A percentile compares a stretch with the other conserved stretches of the same genome.
phyloP scores from a whole-genome alignment of 2,113 vertebrate genomes.

The Orthonyx spaldingii region DNA sequence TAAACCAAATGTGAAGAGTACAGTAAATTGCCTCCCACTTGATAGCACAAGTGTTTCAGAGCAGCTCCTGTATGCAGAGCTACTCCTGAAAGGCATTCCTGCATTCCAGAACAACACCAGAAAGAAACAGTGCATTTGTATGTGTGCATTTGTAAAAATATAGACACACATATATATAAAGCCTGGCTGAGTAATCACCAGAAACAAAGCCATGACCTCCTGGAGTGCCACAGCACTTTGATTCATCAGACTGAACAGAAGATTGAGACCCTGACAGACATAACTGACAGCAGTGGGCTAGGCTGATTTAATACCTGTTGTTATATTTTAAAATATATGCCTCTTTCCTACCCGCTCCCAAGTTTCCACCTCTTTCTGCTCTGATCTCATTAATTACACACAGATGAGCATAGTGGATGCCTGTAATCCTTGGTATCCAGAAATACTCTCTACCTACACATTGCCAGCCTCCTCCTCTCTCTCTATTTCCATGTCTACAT shows the following conservation, averaged over 20 bases:
- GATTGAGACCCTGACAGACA: background rate
- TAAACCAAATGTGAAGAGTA: constrained; percentile 52
- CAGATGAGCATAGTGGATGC: background rate
- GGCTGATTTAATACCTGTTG: background rate
- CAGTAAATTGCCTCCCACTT: constrained; percentile 65
- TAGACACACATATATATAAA: background rate
- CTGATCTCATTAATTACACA: background rate
- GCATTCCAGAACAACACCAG: background rate
- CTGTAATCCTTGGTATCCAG: background rate
- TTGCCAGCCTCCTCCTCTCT: constrained; percentile 69
- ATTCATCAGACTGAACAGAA: background rate
- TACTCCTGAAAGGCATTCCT: background rate
- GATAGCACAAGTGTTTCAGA: constrained; percentile 20
- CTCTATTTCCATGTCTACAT: constrained; percentile 67
- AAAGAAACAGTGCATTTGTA: background rate
- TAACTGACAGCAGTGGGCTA: background rate
- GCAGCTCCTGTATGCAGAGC: constrained; percentile 28
- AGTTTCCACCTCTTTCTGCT: background rate
- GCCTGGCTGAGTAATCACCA: background rate
- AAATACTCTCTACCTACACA: constrained; percentile 67
- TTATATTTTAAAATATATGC: background rate
- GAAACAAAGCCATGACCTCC: background rate
- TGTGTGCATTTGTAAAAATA: background rate
- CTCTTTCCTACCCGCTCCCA: background rate
- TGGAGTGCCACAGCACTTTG: background rate